Evolutionary conservation across 2,888 invertebrate species (phyloP).

Genomic region (Lithophane semibrunnea): DNA sequence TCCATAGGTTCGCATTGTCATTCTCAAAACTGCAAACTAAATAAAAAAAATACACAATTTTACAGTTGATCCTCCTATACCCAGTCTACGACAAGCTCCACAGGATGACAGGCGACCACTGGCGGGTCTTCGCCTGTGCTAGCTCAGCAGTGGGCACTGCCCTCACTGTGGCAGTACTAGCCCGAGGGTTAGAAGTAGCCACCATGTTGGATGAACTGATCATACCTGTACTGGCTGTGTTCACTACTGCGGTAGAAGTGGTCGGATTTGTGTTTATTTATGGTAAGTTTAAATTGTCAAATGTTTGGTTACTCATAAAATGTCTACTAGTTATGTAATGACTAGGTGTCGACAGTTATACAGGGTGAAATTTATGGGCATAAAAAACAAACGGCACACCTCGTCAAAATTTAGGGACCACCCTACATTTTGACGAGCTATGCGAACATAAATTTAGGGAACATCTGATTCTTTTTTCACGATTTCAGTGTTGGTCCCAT

Average conservation of each 20-base stretch:
- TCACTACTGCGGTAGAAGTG: slow-evolving; percentile 82
- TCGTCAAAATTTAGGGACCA: no score
- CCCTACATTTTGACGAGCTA: no score
- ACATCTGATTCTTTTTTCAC: no score
- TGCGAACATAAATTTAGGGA: no score
- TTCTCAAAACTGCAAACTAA: background rate
- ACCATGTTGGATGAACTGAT: slow-evolving; percentile 82
- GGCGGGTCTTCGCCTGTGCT: slow-evolving; percentile 85
- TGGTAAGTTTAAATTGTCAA: slow-evolving; percentile 72
- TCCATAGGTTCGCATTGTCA: background rate
- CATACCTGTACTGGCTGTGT: slow-evolving; percentile 81
- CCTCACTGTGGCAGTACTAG: slow-evolving; percentile 81
- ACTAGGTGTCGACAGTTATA: background rate
- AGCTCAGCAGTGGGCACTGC: slow-evolving; percentile 84
- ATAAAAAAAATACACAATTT: slow-evolving; percentile 25
- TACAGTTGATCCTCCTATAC: slow-evolving; percentile 84
- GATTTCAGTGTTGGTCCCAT: no score
- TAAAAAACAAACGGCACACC: no score
- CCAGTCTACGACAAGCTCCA: slow-evolving; percentile 86
- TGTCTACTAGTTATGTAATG: background rate
- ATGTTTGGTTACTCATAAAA: background rate
- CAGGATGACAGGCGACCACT: slow-evolving; percentile 82
- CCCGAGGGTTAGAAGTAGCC: slow-evolving; percentile 80
- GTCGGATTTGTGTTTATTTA: slow-evolving; percentile 87
- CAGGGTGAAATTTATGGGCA: no score